These are phyloP conservation scores for Anas bahamensis DNA, from an alignment of 2,797 vertebrate genomes.

Conservation along the genomic window DNA sequence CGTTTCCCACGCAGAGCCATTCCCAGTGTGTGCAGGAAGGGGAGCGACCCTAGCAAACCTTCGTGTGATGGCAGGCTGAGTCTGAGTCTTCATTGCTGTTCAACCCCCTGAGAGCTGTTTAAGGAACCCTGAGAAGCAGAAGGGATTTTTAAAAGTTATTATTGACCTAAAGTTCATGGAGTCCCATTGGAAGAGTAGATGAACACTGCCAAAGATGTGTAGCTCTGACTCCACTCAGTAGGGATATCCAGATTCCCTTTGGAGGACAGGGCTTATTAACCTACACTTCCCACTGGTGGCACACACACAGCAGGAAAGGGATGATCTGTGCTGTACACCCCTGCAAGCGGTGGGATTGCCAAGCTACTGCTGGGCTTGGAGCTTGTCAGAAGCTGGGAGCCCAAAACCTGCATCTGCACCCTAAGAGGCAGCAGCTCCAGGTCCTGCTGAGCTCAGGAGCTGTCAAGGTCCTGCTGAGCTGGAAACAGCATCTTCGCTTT, in stretches of 20 bases:
- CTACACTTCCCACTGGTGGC: not conserved
- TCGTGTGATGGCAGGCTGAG: rapidly evolving
- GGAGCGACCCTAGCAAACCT: not conserved
- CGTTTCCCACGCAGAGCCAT: not conserved
- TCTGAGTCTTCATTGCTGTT: not conserved
- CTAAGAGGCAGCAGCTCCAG: not conserved
- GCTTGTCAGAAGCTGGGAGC: not conserved
- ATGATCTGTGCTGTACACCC: not conserved
- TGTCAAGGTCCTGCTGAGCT: not conserved
- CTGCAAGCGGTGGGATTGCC: rapidly evolving
- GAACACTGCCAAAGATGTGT: not conserved
- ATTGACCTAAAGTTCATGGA: not conserved
- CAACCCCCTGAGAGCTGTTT: not conserved
- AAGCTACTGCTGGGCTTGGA: not conserved
- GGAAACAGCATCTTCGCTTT: not conserved
- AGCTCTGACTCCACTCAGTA: not conserved
- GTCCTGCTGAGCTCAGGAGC: not conserved
- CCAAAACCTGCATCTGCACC: not conserved
- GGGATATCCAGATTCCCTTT: not conserved
- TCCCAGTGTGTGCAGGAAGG: not conserved
- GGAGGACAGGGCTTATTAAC: not conserved
- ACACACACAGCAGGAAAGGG: not conserved
- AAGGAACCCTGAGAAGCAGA: not conserved
- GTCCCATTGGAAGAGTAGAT: rapidly evolving
- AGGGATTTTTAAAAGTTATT: not conserved